Evolutionary conservation across 2,113 vertebrate species (phyloP), one percentile per base, ranked within the genome.

Genomic region (Bambusicola thoracicus): DNA sequence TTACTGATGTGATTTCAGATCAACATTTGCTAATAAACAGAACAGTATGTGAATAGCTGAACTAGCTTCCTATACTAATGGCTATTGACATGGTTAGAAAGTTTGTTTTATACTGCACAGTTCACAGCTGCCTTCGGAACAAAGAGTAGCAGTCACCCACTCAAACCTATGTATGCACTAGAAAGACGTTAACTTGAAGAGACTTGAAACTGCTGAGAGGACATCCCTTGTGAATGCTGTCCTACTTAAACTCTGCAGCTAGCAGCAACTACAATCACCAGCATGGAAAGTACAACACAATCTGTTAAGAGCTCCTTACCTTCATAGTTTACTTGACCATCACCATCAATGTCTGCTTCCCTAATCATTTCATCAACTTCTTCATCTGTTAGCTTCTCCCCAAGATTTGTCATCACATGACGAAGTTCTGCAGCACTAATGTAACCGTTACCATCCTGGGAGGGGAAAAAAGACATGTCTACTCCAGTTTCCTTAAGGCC

Each of bases 281-380:
- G 29, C 34, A 41, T 1, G 1, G 6, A 0, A 66, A 61, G 8
- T 2, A 11, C 59, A 73, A 59, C 66, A 41, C 27, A 48, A 59
- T 21, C 22, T 3, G 19, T 81, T 30, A 89, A 41, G 17, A 73
- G 25, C 40, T 75, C 68, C 94, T 96, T 96, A 99, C 99, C 99
- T 99, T 99, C 99, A 97, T 99, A 99, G 98, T 99, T 99, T 98
- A 99, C 99, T 98, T 99, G 99, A 95, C 99, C 99, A 88, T 99
- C 99, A 92, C 99, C 99, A 94, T 99, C 99, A 96, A 99, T 99
- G 97, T 99, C 99, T 99, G 99, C 99, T 99, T 99, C 99, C 98
- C 99, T 99, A 98, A 99, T 99, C 99, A 99, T 99, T 95, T 99
- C 99, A 81, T 99, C 99, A 92, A 99, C 99, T 95, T 99, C 99